Percentiles rank a stretch among this genome's conserved stretches.
Conservation (phyloP, 2,797 vertebrate genomes). For the Gallinago stenura region DNA sequence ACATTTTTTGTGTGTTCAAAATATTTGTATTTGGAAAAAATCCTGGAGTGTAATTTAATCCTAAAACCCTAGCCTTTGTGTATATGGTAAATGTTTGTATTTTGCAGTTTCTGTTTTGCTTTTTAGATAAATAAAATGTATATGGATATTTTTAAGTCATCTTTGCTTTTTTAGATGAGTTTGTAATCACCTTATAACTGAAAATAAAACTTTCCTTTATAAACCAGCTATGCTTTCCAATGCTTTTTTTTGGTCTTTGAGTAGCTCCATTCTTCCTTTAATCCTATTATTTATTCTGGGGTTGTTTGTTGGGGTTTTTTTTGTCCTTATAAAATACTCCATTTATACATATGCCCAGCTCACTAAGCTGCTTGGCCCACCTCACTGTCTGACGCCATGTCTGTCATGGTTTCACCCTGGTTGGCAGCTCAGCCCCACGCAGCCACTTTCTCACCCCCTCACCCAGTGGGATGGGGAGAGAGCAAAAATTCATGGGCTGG, state of each 20-base stretch:
- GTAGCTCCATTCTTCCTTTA: background rate
- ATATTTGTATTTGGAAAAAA: slow-evolving; percentile 75
- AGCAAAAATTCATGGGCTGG: background rate
- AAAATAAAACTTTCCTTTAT: slow-evolving; percentile 84
- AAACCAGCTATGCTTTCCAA: background rate
- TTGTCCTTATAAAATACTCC: background rate
- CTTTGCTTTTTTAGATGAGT: slow-evolving; percentile 85
- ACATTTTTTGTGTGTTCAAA: slow-evolving; percentile 67
- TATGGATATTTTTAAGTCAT: slow-evolving; percentile 85
- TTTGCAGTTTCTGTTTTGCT: slow-evolving; percentile 79
- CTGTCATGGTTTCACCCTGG: background rate
- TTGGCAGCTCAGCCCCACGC: background rate
- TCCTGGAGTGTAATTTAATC: slow-evolving; percentile 72
- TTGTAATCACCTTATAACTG: slow-evolving; percentile 84
- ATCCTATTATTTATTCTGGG: background rate
- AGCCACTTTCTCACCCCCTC: too few relatives aligned
- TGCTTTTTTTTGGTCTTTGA: background rate
- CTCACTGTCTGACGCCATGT: background rate
- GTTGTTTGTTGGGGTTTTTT: background rate
- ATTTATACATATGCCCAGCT: background rate
- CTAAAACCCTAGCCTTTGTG: slow-evolving; percentile 70
- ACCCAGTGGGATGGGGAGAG: too few relatives aligned
- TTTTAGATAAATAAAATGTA: slow-evolving; percentile 84
- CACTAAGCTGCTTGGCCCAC: background rate
- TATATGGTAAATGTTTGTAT: slow-evolving; percentile 78